Evolutionary conservation across 2,888 invertebrate species (phyloP), one percentile per base, ranked within the genome.

Genomic region (Steinernema scapterisci): DNA sequence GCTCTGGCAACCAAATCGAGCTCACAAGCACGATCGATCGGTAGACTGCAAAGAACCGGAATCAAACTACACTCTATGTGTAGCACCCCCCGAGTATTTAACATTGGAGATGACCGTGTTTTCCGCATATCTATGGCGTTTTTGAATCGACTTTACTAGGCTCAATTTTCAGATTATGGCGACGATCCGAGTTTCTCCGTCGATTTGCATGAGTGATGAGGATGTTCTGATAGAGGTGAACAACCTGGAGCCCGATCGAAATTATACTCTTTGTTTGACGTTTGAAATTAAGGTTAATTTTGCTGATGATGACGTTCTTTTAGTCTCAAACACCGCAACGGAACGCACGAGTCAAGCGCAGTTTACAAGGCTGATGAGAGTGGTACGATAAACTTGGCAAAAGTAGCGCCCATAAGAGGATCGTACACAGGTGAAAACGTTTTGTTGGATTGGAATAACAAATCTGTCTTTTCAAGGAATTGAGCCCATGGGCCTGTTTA

Each of bases 401-500:
- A 31, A 31, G 27, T 11, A 16, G 63, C 31, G 2, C 63, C 63
- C 5, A 27, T 63, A 9, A 21, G 63, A 63, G 63, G 63, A 63
- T 63, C 63, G 1, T 63, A 63, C 63, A 27, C 31, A 63, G 63
- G 27, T 63, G 9, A 11, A 21, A 21, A 19, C 3, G 5, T 48
- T 16, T 6, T 48, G 52, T 21, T 19, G 23, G 3, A 23, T 48
- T 7, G 1, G 16, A 25, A 27, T 63, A 27, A 38, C 5, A 38
- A 38, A 38, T 6, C 9, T 38, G 9, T 9, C 38, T 9, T 9
- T 38, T 38, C 9, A 5, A 63, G 63, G 25, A 11, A 27, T 31
- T 7, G 63, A 63, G 31, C 63, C 63, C 16, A 63, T 63, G 63
- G 63, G 63, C 7, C 63, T 63, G 23, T 54, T 54, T 31, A 63